Evolutionary conservation across 2,113 vertebrate genomes (phyloP).

Genomic region (Grammomys dolichurus): DNA sequence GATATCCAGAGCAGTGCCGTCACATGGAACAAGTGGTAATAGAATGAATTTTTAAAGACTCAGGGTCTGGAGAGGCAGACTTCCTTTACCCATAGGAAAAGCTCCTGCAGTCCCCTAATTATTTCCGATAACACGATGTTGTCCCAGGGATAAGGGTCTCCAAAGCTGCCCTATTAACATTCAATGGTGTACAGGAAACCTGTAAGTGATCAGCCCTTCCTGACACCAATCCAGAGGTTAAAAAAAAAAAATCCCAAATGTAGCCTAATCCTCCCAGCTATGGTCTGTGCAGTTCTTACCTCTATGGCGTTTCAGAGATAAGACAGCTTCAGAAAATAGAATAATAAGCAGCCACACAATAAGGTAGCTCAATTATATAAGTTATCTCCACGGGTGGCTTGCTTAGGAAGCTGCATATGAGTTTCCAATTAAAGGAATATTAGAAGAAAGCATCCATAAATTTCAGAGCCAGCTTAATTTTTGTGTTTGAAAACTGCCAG

Average conservation of each 20-base stretch:
- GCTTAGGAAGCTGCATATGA: conserved; percentile 74
- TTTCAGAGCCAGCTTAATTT: conserved; percentile 84
- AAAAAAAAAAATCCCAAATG: background rate
- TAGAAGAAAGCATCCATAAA: conserved; percentile 79
- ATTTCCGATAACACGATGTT: background rate
- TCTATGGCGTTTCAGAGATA: conserved; percentile 43
- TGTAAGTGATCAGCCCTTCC: conserved; percentile 8
- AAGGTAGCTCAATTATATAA: conserved; percentile 78
- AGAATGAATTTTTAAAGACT: background rate
- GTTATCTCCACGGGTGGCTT: conserved; percentile 70
- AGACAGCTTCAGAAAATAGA: conserved; percentile 75
- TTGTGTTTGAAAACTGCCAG: conserved; percentile 83
- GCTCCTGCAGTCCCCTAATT: background rate
- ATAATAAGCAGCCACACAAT: conserved; percentile 78
- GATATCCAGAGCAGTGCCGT: background rate
- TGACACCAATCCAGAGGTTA: background rate
- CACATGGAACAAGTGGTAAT: background rate
- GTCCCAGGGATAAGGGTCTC: background rate
- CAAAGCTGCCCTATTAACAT: conserved; percentile 25
- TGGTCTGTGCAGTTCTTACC: conserved; percentile 65
- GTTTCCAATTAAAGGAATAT: conserved; percentile 83
- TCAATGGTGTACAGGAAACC: conserved; percentile 15
- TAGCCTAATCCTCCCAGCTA: conserved; percentile 54
- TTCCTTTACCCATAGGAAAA: background rate
- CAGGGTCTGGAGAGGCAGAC: background rate